Conservation (phyloP, 1,140 invertebrate species). For the Diprion similis region DNA sequence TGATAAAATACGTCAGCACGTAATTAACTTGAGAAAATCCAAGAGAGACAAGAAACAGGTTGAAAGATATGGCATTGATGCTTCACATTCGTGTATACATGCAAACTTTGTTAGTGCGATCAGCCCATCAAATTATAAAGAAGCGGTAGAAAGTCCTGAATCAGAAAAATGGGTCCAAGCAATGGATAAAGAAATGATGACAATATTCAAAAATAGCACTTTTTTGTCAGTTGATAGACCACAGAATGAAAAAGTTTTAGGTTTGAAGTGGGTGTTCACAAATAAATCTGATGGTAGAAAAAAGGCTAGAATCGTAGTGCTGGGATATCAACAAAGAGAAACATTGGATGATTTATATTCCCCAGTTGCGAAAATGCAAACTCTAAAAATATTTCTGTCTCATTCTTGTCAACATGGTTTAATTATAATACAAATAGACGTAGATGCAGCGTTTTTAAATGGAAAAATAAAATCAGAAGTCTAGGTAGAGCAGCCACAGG, state of each 20-base stretch:
- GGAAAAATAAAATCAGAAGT: slow-evolving; percentile 26
- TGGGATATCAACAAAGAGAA: slow-evolving; percentile 32
- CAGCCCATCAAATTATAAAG: slow-evolving; percentile 9
- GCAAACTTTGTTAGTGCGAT: slow-evolving; percentile 15
- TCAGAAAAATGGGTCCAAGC: slow-evolving; percentile 21
- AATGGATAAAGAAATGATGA: slow-evolving; percentile 23
- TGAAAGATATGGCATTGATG: slow-evolving; percentile 11
- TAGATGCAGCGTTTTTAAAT: slow-evolving; percentile 29
- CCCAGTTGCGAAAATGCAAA: slow-evolving; percentile 29
- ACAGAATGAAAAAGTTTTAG: slow-evolving; percentile 25
- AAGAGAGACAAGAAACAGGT: not conserved
- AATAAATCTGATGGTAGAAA: slow-evolving; percentile 29
- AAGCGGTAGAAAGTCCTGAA: slow-evolving; percentile 15
- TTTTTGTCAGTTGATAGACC: slow-evolving; percentile 31
- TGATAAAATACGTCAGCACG: not conserved
- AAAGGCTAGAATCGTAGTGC: slow-evolving; percentile 35
- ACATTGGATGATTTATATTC: slow-evolving; percentile 32
- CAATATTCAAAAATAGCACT: slow-evolving; percentile 31
- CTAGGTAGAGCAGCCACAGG: slow-evolving; percentile 24
- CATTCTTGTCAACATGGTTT: slow-evolving; percentile 25
- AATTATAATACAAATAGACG: slow-evolving; percentile 30
- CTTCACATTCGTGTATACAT: slow-evolving; percentile 17
- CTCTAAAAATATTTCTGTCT: slow-evolving; percentile 31
- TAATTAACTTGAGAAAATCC: not conserved
- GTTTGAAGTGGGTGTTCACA: slow-evolving; percentile 30